Base-by-base conservation (phyloP, 2,797 vertebrate species). In the Peromyscus melanophrys region DNA sequence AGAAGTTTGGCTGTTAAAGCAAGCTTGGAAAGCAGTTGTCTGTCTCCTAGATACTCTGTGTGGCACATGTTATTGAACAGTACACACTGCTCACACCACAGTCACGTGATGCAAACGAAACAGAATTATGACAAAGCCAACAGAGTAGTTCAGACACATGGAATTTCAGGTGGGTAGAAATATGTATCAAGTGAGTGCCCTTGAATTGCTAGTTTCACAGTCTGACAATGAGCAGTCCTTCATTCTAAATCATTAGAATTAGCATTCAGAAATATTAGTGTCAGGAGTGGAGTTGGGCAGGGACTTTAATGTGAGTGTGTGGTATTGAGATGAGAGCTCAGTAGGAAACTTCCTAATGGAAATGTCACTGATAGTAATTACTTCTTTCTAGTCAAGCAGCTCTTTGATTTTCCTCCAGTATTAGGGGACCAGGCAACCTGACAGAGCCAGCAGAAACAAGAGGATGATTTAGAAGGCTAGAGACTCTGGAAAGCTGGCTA, bases 331-430 rank as follows among this genome's bases (percentile, higher is more conserved):
- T 96, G 97, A 97, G 97, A 97, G 89, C 97, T 96, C 94, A 0
- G 81, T 93, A 96, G 97, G 98, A 95, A 96, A 97, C 96, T 98
- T 98, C 97, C 97, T 98, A 96, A 97, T 97, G 96, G 96, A 98
- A 98, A 97, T 97, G 97, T 98, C 98, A 98, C 97, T 93, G 94
- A 73, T 97, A 94, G 96, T 97, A 98, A 98, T 98, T 97, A 96
- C 94, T 93, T 93, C 96, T 97, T 97, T 97, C 67, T 97, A 97
- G 95, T 94, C 87, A 95, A 96, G 96, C 96, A 71, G 92, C 84
- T 96, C 97, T 98, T 97, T 97, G 97, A 98, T 98, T 97, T 97
- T 94, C 94, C 85, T 96, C 90, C 69, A 93, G 89, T 89, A 89
- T 93, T 92, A 29, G 52, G 94, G 75, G 84, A 97, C 80, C 21